Base-by-base conservation (phyloP, 1,140 invertebrate genomes). In the Prorops nasuta region DNA sequence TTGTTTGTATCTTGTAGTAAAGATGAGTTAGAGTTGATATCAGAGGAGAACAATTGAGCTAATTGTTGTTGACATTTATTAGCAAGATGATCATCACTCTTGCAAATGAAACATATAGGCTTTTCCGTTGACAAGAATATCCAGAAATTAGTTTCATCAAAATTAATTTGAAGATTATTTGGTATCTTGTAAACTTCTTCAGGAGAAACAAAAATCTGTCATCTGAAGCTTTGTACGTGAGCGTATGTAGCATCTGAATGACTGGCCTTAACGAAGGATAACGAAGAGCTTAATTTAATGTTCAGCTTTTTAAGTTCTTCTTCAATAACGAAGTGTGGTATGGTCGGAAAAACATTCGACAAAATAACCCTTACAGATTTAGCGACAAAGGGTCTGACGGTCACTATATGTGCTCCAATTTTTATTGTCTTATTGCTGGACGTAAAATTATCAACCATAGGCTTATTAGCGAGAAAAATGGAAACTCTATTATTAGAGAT, bases 281-380 rank as follows among this genome's bases (percentile, higher is more conserved):
- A 20, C 8, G 17, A 12, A 2, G 44, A 46, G 2, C 3, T 16
- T 3, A 19, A 4, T 21, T 35, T 40, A 14, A 52, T 42, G 9
- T 42, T 42, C 3, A 41, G 4, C 16, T 24, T 12, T 17, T 15
- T 17, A 16, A 52, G 16, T 24, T 15, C 28, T 15, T 40, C 32
- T 17, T 32, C 22, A 3, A 52, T 12, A 4, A 19, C 19, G 7
- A 1, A 28, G 38, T 52, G 43, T 21, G 38, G 43, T 15, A 52
- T 52, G 15, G 31, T 36, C 9, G 38, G 51, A 16, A 31, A 37
- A 4, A 47, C 44, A 15, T 54, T 54, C 3, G 51, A 54, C 2
- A 54, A n/a, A 1, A 48, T 43, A 36, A 54, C 38, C 3, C 40
- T 15, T 17, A 38, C 38, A 34, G 18, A 39, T 34, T 21, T 43